These are phyloP conservation scores for Scaptomyza montana DNA, from an alignment of 1,140 invertebrate species.

Conservation along the genomic window DNA sequence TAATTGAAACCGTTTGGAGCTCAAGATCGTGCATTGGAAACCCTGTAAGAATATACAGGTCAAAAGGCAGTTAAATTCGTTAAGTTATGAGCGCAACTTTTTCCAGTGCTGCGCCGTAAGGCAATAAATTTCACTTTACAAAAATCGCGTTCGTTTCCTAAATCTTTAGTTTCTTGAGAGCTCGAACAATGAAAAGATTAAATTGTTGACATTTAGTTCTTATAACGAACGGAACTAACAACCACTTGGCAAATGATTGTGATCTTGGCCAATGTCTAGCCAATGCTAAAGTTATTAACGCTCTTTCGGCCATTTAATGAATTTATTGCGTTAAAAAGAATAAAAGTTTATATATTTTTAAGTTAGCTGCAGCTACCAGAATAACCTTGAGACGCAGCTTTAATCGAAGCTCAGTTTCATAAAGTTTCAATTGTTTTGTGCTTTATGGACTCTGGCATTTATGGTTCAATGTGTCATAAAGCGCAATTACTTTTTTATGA, in stretches of 20 bases:
- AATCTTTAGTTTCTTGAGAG: constrained; percentile 57
- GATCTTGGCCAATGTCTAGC: constrained; percentile 60
- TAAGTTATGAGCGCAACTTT: not conserved
- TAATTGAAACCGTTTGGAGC: constrained; percentile 10
- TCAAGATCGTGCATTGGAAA: not conserved
- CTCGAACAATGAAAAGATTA: not conserved
- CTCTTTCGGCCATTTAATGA: constrained; percentile 32
- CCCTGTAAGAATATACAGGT: not conserved
- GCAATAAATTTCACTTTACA: constrained; percentile 39
- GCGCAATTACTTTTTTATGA: constrained; percentile 25
- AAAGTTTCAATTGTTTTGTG: constrained; percentile 1
- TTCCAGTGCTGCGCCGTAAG: not conserved
- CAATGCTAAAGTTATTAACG: constrained; percentile 62
- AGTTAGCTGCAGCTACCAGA: too few species aligned
- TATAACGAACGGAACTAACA: constrained; percentile 1
- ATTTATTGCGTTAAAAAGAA: constrained; percentile 6
- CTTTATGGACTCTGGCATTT: constrained; percentile 6
- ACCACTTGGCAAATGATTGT: constrained; percentile 33
- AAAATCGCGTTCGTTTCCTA: constrained; percentile 53
- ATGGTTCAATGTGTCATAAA: constrained; percentile 7
- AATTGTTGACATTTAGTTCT: too few species aligned
- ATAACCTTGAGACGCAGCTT: too few species aligned
- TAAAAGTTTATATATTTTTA: too few species aligned
- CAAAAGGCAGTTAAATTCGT: not conserved
- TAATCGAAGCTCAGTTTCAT: constrained; percentile 3